A percentile compares a stretch with the other conserved stretches of the same genome.
Conservation (phyloP, 2,888 invertebrate species). For the Anagyrus pseudococci region DNA sequence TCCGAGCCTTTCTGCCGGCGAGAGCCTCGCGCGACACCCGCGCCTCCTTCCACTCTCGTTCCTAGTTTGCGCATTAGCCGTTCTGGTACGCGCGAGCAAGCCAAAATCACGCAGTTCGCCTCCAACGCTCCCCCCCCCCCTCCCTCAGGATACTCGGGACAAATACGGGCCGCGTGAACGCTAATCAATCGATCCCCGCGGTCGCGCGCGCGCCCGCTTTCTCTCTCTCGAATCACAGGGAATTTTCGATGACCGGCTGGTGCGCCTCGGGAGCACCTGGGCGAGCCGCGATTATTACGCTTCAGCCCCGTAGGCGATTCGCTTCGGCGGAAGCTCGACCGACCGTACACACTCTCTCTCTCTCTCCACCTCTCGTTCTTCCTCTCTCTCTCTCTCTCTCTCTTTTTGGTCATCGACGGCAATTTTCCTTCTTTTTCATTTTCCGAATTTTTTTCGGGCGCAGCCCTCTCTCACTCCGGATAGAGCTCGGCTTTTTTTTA, state of each 20-base stretch:
- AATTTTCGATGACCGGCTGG: constrained; percentile 48
- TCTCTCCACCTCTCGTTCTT: neutral
- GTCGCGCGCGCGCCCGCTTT: neutral
- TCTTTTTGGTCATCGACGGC: constrained; percentile 8
- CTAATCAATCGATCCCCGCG: constrained; percentile 51
- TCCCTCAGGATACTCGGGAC: too few species aligned
- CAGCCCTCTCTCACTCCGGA: too few species aligned
- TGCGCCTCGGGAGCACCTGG: constrained; percentile 46
- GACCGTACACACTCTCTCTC: neutral
- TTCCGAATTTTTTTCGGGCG: too few species aligned
- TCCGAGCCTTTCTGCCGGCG: constrained; percentile 12
- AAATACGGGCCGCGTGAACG: constrained; percentile 49
- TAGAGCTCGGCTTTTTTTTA: too few species aligned
- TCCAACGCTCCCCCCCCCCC: too few species aligned
- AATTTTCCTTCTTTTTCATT: too few species aligned
- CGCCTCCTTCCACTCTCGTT: constrained; percentile 18
- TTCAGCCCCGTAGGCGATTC: constrained; percentile 2
- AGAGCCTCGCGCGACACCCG: neutral
- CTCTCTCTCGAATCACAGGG: constrained; percentile 52
- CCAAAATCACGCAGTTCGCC: constrained; percentile 49
- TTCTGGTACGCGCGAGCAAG: constrained; percentile 11
- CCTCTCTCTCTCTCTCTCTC: neutral
- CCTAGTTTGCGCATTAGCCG: constrained; percentile 39
- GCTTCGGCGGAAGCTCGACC: neutral
- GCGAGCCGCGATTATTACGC: constrained; percentile 41